A percentile compares a stretch with the other conserved stretches of the same genome.
Conservation (phyloP, 2,113 vertebrate genomes). For the Anser cygnoides region DNA sequence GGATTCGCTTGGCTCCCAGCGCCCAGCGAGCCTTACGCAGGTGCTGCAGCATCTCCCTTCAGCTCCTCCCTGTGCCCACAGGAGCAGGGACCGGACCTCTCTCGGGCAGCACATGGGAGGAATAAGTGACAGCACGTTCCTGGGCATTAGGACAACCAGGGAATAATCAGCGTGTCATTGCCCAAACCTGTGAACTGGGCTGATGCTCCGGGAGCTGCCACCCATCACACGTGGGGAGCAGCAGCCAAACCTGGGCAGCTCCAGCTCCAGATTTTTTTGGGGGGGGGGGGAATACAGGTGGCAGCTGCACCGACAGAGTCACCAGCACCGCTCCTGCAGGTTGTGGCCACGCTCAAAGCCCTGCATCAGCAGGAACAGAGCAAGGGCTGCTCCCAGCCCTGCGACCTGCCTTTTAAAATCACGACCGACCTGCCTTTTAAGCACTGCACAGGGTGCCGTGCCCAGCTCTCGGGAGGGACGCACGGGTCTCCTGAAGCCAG, state of each 20-base stretch:
- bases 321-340: background rate
- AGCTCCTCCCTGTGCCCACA: background rate
- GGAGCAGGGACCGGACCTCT: background rate
- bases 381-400: background rate
- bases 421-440: background rate
- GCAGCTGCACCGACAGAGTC: rapidly evolving
- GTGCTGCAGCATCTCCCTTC: background rate
- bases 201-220: background rate
- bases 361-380: background rate
- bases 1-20: background rate
- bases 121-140: background rate
- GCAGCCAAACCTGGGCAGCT: background rate
- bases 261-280: background rate
- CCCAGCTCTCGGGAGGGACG: background rate
- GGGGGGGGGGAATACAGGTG: background rate
- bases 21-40: background rate
- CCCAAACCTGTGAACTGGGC: background rate
- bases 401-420: background rate
- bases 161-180: background rate
- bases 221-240: background rate
- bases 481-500: background rate
- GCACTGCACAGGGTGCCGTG: background rate
- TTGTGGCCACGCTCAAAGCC: background rate
- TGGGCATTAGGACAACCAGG: background rate
- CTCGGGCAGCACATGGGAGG: background rate